Percentiles rank a stretch among this genome's conserved stretches.
phyloP scores from a whole-genome alignment of 2,888 invertebrate genomes.

The Nomada goodeniana region DNA sequence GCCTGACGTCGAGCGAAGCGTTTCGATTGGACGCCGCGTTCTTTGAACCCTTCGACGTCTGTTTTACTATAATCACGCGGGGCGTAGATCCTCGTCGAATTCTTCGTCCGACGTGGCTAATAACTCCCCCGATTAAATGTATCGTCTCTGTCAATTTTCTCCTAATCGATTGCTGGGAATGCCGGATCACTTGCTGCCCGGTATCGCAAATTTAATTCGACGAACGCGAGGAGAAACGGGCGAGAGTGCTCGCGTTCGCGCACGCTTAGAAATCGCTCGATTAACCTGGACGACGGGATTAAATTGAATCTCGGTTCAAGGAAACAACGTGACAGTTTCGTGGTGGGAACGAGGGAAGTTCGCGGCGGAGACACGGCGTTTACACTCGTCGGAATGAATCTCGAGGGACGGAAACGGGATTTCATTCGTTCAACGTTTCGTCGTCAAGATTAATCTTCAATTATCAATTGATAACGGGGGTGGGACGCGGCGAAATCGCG shows the following conservation, averaged over 20 bases:
- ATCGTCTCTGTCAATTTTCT: background rate
- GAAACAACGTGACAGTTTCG: slow-evolving; percentile 21
- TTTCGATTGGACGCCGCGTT: slow-evolving; percentile 35
- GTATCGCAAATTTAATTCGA: too few relatives aligned
- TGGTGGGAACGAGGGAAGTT: slow-evolving; percentile 20
- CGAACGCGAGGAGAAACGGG: too few relatives aligned
- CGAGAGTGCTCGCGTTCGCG: background rate
- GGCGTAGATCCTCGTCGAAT: background rate
- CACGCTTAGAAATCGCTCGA: background rate
- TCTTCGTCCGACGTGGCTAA: background rate
- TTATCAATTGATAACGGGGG: slow-evolving; percentile 63
- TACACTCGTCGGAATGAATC: slow-evolving; percentile 38
- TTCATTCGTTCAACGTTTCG: slow-evolving; percentile 32
- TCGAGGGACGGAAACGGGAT: too few relatives aligned
- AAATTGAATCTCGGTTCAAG: slow-evolving; percentile 3
- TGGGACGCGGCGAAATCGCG: background rate
- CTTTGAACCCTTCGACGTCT: slow-evolving; percentile 23
- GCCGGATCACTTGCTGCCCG: too few relatives aligned
- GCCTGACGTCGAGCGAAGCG: slow-evolving; percentile 53
- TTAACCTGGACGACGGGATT: slow-evolving; percentile 5
- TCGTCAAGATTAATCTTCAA: slow-evolving; percentile 70
- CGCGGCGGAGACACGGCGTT: slow-evolving; percentile 12
- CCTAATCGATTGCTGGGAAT: too few relatives aligned
- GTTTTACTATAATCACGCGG: slow-evolving; percentile 17
- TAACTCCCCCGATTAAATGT: too few relatives aligned